phyloP scores from a whole-genome alignment of 2,113 vertebrate genomes.

The Cyanocitta stelleri region DNA sequence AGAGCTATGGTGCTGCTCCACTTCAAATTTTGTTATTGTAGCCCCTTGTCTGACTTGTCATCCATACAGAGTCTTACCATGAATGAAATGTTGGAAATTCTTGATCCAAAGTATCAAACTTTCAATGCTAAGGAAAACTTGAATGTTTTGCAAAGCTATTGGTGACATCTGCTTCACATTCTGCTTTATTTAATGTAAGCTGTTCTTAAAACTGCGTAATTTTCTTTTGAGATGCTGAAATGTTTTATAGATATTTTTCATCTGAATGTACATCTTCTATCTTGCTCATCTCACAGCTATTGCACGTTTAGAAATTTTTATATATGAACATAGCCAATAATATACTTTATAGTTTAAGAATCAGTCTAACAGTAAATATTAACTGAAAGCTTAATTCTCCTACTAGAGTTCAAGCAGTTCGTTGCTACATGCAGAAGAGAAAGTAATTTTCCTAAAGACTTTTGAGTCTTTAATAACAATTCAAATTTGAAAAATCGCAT shows the following conservation, averaged over 20 bases:
- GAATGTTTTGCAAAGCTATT: neutral
- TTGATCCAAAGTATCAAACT: neutral
- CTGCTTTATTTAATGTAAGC: neutral
- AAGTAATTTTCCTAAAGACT: neutral
- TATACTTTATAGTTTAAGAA: neutral
- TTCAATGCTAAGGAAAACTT: neutral
- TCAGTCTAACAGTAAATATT: neutral
- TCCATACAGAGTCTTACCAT: neutral
- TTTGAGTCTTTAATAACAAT: neutral
- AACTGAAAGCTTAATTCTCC: neutral
- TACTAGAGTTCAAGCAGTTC: neutral
- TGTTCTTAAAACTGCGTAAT: neutral
- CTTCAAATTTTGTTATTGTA: neutral
- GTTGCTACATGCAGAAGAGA: neutral
- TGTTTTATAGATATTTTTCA: neutral
- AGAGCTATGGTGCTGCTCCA: neutral
- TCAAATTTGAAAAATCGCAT: neutral
- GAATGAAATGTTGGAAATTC: neutral
- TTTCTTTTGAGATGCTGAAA: neutral
- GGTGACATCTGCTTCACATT: neutral
- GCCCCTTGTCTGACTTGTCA: neutral
- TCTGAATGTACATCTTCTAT: neutral
- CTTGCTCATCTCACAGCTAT: neutral
- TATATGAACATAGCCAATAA: neutral
- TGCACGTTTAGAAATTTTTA: neutral